Evolutionary conservation across 23 tunicate genomes (phyloP).

Genomic region (Phallusia fumigata): DNA sequence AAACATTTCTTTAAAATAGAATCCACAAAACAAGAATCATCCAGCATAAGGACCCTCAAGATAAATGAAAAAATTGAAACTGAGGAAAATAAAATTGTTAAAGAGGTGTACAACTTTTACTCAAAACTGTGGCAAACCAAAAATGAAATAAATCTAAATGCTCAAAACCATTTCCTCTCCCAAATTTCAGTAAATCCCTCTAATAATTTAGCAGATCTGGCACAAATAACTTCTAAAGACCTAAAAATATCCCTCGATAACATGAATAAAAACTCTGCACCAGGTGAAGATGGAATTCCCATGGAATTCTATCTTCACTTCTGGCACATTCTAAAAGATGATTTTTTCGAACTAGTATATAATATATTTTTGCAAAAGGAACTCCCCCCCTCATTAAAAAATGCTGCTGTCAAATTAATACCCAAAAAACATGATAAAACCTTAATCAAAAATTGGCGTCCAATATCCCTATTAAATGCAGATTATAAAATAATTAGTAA

Average conservation of each 20-base stretch:
- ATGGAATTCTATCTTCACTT: background rate
- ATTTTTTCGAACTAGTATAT: background rate
- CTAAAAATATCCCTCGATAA: background rate
- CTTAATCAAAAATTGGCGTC: slow-evolving; percentile 30
- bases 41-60: background rate
- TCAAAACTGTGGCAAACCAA: slow-evolving; percentile 13
- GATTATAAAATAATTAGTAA: slow-evolving; percentile 41
- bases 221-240: slow-evolving; percentile 1
- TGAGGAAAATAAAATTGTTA: slow-evolving; percentile 1
- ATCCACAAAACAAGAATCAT: background rate
- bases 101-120: slow-evolving; percentile 7
- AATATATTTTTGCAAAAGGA: background rate
- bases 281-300: slow-evolving; percentile 33
- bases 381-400: background rate
- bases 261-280: slow-evolving; percentile 2
- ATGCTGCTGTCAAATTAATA: slow-evolving; percentile 14
- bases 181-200: no score
- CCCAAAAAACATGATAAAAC: slow-evolving; percentile 21
- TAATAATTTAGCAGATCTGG: background rate
- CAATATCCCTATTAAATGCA: slow-evolving; percentile 27
- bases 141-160: background rate
- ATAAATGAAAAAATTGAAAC: background rate
- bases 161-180: background rate
- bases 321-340: background rate
- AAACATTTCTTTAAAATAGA: slow-evolving; percentile 21